phyloP scores from a whole-genome alignment of 2,888 invertebrate genomes.

The Dasypolia templi region DNA sequence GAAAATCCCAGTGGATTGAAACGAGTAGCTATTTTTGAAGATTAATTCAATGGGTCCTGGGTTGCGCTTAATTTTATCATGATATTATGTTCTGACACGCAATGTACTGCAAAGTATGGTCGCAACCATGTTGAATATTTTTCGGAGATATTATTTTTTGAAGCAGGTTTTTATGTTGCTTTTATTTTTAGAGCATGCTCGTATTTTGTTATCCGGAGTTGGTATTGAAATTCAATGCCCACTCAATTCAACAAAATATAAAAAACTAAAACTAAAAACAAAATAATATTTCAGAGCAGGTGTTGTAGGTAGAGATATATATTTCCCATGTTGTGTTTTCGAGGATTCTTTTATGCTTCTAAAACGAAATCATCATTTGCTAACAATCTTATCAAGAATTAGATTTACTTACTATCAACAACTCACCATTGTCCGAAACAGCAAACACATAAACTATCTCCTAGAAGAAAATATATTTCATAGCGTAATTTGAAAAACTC shows the following conservation, averaged over 20 bases:
- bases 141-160: slow-evolving; percentile 2
- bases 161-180: background rate
- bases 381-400: background rate
- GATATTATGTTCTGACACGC: slow-evolving; percentile 59
- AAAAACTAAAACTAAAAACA: background rate
- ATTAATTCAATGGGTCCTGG: slow-evolving; percentile 58
- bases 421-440: background rate
- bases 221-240: background rate
- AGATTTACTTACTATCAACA: background rate
- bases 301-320: too few species aligned
- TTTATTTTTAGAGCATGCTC: background rate
- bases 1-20: slow-evolving; percentile 18
- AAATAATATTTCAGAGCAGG: background rate
- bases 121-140: slow-evolving; percentile 18
- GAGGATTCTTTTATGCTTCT: too few species aligned
- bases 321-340: background rate
- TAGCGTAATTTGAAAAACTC: slow-evolving; percentile 18
- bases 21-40: slow-evolving; percentile 48
- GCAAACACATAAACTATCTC: background rate
- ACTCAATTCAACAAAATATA: too few species aligned
- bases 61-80: slow-evolving; percentile 63
- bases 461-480: too few species aligned
- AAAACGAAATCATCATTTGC: background rate
- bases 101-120: slow-evolving; percentile 46
- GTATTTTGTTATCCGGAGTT: background rate